Evolutionary conservation across 2,113 vertebrate genomes (phyloP), one percentile per base, ranked within the genome.

Genomic region (Lanius ludovicianus): DNA sequence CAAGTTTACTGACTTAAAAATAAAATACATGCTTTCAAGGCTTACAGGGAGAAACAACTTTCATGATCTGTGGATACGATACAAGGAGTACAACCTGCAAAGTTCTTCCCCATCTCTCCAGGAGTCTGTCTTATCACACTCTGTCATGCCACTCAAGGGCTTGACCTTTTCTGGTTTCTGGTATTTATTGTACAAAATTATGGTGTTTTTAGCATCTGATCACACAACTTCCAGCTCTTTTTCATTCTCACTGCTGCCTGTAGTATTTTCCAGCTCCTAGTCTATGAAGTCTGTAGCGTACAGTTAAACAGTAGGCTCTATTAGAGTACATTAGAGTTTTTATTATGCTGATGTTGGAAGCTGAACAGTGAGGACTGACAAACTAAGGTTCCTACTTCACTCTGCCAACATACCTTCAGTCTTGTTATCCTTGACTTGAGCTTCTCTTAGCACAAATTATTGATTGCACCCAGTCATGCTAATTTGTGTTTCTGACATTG

Each of bases 361-460:
- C 3, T 73, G 70, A 73, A 46, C 20, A 55, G 23, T 24, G 50
- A 73, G 50, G 24, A 59, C 27, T 55, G 52, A 88, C 68, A 79
- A 79, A 13, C 52, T 57, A 33, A 77, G 59, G 59, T 67, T 90
- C 30, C 50, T 57, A 18, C 41, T 80, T 86, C 55, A 63, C 70
- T 86, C 50, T 65, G 42, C 71, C 79, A 83, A 41, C 37, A 76
- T 25, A 73, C 22, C 67, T 85, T 83, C 70, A 65, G 42, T 69
- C 76, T 93, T 77, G 59, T 73, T 93, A 92, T 93, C 75, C 68
- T 92, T 90, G 75, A 78, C 94, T 92, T 76, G 68, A 80, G 71
- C 83, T 94, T 95, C 77, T 59, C 88, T 96, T 92, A 94, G 79
- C 46, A 94, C 75, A 84, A 83, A 65, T 37, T 95, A 91, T 77